A percentile compares a stretch with the other conserved stretches of the same genome.
Conservation (phyloP, 92 coral and sea anemone species). For the Umimayanthus chanpuru region DNA sequence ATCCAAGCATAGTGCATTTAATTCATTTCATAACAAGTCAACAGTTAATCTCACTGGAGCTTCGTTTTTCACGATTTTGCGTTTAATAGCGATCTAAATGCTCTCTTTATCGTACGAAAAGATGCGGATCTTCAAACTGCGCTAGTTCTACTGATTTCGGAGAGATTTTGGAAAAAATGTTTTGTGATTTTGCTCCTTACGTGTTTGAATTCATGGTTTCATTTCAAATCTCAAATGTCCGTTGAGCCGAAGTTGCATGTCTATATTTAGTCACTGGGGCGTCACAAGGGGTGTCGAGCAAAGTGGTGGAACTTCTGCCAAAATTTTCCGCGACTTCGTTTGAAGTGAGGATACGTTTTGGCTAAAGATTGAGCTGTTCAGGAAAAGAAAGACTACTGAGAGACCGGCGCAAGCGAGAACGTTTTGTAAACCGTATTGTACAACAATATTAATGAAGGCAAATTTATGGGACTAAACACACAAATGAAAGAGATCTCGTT, state of each 20-base stretch:
- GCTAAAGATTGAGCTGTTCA: background rate
- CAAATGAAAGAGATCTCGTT: conserved; percentile 42
- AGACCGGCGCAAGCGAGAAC: background rate
- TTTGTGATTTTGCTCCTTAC: conserved; percentile 2
- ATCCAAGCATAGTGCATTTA: conserved; percentile 43
- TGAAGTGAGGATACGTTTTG: background rate
- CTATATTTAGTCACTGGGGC: conserved; percentile 47
- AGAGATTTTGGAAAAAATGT: background rate
- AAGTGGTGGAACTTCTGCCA: conserved; percentile 12
- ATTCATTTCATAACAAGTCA: conserved; percentile 52
- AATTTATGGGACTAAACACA: conserved; percentile 63
- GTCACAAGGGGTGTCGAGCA: conserved; percentile 40
- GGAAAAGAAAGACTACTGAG: background rate
- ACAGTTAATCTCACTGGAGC: conserved; percentile 36
- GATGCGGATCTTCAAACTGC: background rate
- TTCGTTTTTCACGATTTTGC: conserved; percentile 17
- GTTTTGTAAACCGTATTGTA: conserved; percentile 11
- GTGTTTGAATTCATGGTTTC: conserved; percentile 55
- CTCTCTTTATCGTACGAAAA: background rate
- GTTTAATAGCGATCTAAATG: background rate
- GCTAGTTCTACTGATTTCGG: background rate
- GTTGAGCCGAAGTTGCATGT: conserved; percentile 56
- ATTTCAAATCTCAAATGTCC: conserved; percentile 96
- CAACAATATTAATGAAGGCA: conserved; percentile 51
- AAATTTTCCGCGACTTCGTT: background rate